Conservation (phyloP, 2,113 vertebrate genomes). For the Tenebrosternarchus preto region DNA sequence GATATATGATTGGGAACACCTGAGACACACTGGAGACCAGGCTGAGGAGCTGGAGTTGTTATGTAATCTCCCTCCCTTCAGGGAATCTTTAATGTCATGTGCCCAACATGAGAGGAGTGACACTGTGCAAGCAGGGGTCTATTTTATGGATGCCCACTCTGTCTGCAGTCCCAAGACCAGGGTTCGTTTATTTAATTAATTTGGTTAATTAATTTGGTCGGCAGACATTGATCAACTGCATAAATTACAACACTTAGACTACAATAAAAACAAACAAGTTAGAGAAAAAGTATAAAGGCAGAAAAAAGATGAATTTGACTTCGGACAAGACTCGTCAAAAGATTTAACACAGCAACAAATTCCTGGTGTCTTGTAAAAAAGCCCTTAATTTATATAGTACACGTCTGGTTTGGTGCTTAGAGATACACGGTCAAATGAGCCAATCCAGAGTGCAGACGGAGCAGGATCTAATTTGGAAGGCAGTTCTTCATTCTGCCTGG, state of each 20-base stretch:
- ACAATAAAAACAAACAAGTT: slow-evolving; percentile 60
- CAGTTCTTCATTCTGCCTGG: slow-evolving; percentile 67
- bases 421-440: slow-evolving; percentile 72
- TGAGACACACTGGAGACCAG: slow-evolving; percentile 54
- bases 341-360: slow-evolving; percentile 66
- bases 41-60: slow-evolving; percentile 68
- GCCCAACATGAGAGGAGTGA: slow-evolving; percentile 56
- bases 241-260: slow-evolving; percentile 74
- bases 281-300: slow-evolving; percentile 57
- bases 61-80: slow-evolving; percentile 48
- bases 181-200: slow-evolving; percentile 74
- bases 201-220: slow-evolving; percentile 73
- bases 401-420: slow-evolving; percentile 72
- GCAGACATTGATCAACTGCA: slow-evolving; percentile 69
- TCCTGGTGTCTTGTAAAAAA: slow-evolving; percentile 68
- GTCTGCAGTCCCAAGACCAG: slow-evolving; percentile 46
- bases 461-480: slow-evolving; percentile 72
- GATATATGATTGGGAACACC: slow-evolving; percentile 62
- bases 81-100: slow-evolving; percentile 60
- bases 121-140: slow-evolving; percentile 53
- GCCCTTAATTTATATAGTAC: slow-evolving; percentile 73
- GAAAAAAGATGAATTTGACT: slow-evolving; percentile 63
- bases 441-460: slow-evolving; percentile 65
- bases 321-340: slow-evolving; percentile 71
- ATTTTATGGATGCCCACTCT: slow-evolving; percentile 7